Evolutionary conservation across 2,888 invertebrate species (phyloP), one percentile per base, ranked within the genome.

Genomic region (Dolichopus griseipennis): DNA sequence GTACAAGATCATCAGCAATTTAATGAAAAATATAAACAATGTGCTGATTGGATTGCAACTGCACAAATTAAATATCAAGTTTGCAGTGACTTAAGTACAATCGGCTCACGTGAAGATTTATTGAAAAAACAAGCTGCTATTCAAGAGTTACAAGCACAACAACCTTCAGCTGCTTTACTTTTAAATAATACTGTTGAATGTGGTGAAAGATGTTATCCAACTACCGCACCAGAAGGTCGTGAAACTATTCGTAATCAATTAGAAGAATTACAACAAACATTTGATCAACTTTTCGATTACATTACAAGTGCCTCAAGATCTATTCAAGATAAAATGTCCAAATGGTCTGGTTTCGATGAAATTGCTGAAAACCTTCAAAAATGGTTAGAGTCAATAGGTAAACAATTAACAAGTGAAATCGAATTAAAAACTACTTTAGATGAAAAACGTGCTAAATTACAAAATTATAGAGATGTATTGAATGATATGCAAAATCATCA

Each of bases 311-410:
- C 89, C 1, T 91, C 93, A 73, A 86, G 92, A 68, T 90, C 92
- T 74, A 84, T 96, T 33, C 92, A 94, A 79, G 87, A 89, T 0
- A 93, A 92, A 81, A 85, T 95, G 68, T 88, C 88, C 65, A 88
- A 91, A 74, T 96, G 95, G 95, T 90, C 90, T 21, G 92, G 92
- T 5, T 95, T 95, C 77, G 94, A 95, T 79, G 94, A 95, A 75
- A 89, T 90, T 73, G 86, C 91, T 18, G 90, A 91, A 68, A 86
- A 85, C 64, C 87, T 96, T 34, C 86, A 90, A 74, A 84, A 84
- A 67, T 96, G 96, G 96, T 78, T 97, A 68, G 85, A 86, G 63
- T 84, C 86, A 67, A 87, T 90, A 9, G 92, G 93, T 76, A 85
- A 86, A 70, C 87, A 90, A 73, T 81, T 96, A 33, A 90, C 91